A percentile compares a stretch with the other conserved stretches of the same genome.
Conservation (phyloP, 1,140 invertebrate species). For the Platyscapa corneri region DNA sequence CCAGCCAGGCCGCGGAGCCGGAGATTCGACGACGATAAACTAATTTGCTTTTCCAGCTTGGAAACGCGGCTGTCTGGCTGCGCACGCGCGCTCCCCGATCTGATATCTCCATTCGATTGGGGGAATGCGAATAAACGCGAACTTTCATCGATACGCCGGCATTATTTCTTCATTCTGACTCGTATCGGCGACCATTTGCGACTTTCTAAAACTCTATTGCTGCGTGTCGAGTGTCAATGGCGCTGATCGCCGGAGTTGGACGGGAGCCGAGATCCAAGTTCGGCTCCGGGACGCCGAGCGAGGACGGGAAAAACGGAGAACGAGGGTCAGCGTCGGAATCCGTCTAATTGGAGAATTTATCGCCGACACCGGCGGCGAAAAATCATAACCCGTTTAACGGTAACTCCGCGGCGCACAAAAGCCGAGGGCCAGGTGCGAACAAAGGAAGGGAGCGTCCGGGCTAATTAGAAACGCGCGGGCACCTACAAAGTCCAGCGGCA, state of each 20-base stretch:
- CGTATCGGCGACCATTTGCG: neutral
- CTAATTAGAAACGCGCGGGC: neutral
- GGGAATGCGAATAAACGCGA: neutral
- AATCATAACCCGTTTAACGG: neutral
- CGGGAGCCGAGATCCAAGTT: too few relatives aligned
- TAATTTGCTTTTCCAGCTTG: neutral
- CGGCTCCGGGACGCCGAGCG: too few relatives aligned
- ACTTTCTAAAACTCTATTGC: neutral
- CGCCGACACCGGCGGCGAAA: neutral
- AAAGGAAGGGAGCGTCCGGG: neutral
- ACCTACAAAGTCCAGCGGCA: neutral
- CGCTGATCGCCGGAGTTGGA: too few relatives aligned
- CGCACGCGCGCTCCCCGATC: neutral
- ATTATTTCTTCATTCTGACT: neutral
- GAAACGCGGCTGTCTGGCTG: neutral
- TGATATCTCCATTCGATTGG: neutral
- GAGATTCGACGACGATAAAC: neutral
- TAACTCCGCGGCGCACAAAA: neutral
- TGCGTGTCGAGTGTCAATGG: neutral
- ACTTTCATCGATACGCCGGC: neutral
- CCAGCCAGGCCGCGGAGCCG: too few relatives aligned
- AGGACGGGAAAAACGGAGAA: too few relatives aligned
- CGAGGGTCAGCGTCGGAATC: neutral
- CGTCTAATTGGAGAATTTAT: neutral
- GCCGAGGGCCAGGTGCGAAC: neutral